A percentile compares a stretch with the other conserved stretches of the same genome.
These are phyloP conservation scores for Holacanthus passer DNA, from an alignment of 2,113 vertebrate species.

Conservation along the genomic window DNA sequence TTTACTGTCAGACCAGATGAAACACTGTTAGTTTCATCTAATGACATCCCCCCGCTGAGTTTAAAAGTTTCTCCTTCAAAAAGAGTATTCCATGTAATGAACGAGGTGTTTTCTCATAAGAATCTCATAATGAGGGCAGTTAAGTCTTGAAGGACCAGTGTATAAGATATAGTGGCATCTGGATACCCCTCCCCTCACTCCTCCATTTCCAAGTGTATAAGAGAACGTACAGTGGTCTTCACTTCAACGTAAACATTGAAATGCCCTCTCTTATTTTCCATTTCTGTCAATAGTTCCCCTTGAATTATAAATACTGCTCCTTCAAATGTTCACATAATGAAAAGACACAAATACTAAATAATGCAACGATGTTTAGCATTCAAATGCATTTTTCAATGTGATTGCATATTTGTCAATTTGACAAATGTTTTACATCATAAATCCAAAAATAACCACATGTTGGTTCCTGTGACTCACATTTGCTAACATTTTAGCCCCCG, in stretches of 20 bases:
- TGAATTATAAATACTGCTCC: too few relatives aligned
- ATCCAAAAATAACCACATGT: not conserved
- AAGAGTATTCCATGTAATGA: conserved; percentile 14
- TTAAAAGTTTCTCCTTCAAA: conserved; percentile 32
- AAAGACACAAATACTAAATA: not conserved
- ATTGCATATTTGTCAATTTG: not conserved
- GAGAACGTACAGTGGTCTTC: too few relatives aligned
- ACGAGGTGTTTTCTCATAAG: conserved; percentile 12
- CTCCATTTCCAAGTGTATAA: too few relatives aligned
- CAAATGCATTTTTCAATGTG: not conserved
- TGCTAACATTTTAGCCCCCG: not conserved
- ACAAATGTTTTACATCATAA: not conserved
- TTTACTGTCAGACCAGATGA: conserved; percentile 44
- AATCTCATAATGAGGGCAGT: conserved; percentile 7
- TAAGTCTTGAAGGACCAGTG: conserved; percentile 5
- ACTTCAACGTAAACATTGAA: too few relatives aligned
- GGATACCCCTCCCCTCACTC: too few relatives aligned
- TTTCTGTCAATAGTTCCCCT: too few relatives aligned
- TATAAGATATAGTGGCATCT: too few relatives aligned
- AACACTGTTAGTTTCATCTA: conserved; percentile 35
- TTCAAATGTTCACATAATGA: not conserved
- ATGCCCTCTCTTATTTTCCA: too few relatives aligned
- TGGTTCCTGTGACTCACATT: not conserved
- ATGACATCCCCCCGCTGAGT: conserved; percentile 29
- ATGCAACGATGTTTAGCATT: conserved; percentile 21